A percentile compares a stretch with the other conserved stretches of the same genome.
These are phyloP conservation scores for Chelonia mydas DNA, from an alignment of 2,797 vertebrate species.

Conservation along the genomic window DNA sequence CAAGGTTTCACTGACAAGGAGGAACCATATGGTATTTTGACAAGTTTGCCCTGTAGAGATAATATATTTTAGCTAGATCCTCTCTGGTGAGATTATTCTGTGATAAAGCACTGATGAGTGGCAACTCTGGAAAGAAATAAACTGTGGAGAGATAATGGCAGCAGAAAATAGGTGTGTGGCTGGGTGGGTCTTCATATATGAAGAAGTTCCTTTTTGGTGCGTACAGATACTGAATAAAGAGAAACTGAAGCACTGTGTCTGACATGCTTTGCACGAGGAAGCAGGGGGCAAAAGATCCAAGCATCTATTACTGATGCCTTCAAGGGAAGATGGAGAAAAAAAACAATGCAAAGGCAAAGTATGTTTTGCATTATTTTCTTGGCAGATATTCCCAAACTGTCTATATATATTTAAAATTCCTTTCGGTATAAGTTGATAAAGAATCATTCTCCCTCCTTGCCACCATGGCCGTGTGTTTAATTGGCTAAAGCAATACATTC, in stretches of 20 bases:
- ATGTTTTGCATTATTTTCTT: conserved; percentile 62
- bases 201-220: conserved; percentile 44
- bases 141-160: conserved; percentile 28
- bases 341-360: conserved; percentile 35
- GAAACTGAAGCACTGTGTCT: conserved; percentile 64
- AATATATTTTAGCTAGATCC: background rate
- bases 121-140: conserved; percentile 44
- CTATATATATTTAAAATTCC: conserved; percentile 75
- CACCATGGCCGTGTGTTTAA: conserved; percentile 66
- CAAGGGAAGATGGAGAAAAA: conserved; percentile 47
- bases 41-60: conserved; percentile 35
- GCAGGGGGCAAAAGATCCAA: conserved; percentile 24
- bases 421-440: conserved; percentile 69
- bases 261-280: conserved; percentile 36
- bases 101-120: conserved; percentile 30
- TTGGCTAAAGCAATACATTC: conserved; percentile 43
- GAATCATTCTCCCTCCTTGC: conserved; percentile 49
- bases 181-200: conserved; percentile 39
- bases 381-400: conserved; percentile 51
- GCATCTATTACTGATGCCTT: conserved; percentile 48
- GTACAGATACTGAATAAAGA: conserved; percentile 37
- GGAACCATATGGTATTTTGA: background rate
- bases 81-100: conserved; percentile 21
- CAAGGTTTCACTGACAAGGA: conserved; percentile 16
- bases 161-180: conserved; percentile 1